phyloP scores from a whole-genome alignment of 2,888 invertebrate species.

The Lottia gigantea region DNA sequence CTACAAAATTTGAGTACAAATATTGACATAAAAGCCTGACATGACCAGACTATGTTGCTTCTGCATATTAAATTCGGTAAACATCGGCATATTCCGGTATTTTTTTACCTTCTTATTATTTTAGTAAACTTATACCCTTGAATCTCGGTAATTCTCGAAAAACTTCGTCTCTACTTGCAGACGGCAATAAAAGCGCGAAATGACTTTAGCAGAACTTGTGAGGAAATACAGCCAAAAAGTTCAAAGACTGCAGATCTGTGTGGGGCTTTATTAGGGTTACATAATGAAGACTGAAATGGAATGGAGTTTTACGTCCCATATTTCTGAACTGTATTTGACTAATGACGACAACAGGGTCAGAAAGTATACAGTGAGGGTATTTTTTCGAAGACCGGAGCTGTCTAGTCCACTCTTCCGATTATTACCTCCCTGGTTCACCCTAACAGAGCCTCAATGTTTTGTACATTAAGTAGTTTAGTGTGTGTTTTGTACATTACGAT shows the following conservation, averaged over 20 bases:
- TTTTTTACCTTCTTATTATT: too few relatives aligned
- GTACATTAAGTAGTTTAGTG: not conserved
- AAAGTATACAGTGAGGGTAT: not conserved
- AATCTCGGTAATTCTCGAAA: conserved; percentile 5
- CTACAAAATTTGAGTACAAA: not conserved
- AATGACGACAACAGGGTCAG: not conserved
- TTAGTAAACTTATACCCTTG: too few relatives aligned
- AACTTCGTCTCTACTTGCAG: conserved; percentile 1
- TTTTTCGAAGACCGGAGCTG: not conserved
- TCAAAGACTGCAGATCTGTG: not conserved
- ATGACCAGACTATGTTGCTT: too few relatives aligned
- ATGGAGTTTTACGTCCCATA: not conserved
- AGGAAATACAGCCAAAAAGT: conserved; percentile 11
- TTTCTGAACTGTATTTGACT: not conserved
- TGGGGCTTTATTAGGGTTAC: not conserved
- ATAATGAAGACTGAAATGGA: not conserved
- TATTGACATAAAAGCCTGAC: too few relatives aligned
- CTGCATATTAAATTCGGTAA: too few relatives aligned
- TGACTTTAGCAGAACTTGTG: not conserved
- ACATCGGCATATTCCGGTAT: too few relatives aligned
- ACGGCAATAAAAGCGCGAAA: conserved; percentile 8
- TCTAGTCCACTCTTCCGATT: not conserved
- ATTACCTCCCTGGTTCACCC: not conserved
- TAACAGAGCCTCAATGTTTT: conserved; percentile 7
- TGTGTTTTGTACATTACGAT: not conserved